Conservation (phyloP, 2,888 invertebrate species). For the Pammene fasciana region DNA sequence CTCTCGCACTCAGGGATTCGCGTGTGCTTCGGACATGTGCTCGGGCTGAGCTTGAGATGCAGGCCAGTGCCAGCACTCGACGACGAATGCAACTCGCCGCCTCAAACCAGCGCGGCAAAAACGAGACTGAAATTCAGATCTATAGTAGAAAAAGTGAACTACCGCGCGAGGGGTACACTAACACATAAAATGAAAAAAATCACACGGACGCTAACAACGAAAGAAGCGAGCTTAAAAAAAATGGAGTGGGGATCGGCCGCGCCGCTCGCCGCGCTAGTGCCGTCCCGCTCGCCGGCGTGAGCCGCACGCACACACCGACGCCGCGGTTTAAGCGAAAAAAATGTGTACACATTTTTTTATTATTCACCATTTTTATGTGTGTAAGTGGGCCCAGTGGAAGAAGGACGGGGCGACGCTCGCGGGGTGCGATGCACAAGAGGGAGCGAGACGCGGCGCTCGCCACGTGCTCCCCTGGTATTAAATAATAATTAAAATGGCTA, state of each 20-base stretch:
- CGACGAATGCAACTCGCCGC: slow-evolving; percentile 77
- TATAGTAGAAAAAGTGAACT: slow-evolving; percentile 85
- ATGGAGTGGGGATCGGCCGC: slow-evolving; percentile 74
- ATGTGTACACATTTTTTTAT: slow-evolving; percentile 84
- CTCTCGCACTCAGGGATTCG: slow-evolving; percentile 61
- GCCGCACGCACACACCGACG: slow-evolving; percentile 73
- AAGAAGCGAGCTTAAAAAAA: slow-evolving; percentile 78
- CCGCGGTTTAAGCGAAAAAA: slow-evolving; percentile 81
- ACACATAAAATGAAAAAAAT: slow-evolving; percentile 84
- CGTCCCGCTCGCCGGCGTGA: slow-evolving; percentile 57
- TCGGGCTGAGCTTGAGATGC: slow-evolving; percentile 55
- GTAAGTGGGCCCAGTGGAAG: slow-evolving; percentile 80
- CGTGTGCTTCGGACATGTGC: slow-evolving; percentile 71
- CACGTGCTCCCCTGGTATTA: slow-evolving; percentile 83
- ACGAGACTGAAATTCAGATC: slow-evolving; percentile 84
- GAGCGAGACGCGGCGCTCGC: slow-evolving; percentile 69
- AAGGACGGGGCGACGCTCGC: slow-evolving; percentile 59
- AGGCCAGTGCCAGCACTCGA: slow-evolving; percentile 65
- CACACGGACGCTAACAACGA: slow-evolving; percentile 78
- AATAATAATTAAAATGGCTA: slow-evolving; percentile 84
- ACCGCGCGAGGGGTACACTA: slow-evolving; percentile 83
- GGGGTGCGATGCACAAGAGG: slow-evolving; percentile 50
- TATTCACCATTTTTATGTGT: slow-evolving; percentile 84
- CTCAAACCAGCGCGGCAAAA: slow-evolving; percentile 83
- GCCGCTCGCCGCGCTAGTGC: slow-evolving; percentile 65